A percentile compares a stretch with the other conserved stretches of the same genome.
Evolutionary conservation across 1,140 invertebrate species (phyloP).

Genomic region (Limonius californicus): DNA sequence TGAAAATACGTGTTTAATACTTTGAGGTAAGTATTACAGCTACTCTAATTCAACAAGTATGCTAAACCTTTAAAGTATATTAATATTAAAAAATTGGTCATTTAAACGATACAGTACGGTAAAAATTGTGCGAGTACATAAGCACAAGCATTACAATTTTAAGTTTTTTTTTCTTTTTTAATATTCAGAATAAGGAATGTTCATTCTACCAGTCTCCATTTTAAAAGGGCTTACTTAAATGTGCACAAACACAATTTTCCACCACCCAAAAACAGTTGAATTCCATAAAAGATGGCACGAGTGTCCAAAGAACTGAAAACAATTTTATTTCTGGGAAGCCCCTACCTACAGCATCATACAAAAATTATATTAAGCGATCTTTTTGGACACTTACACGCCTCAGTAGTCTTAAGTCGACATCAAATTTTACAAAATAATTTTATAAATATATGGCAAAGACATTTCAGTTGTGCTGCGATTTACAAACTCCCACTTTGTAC

Average conservation of each 20-base stretch:
- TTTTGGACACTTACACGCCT: too few species aligned
- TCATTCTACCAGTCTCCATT: conserved; percentile 4
- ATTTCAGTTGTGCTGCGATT: neutral
- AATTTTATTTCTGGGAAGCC: too few species aligned
- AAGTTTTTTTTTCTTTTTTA: neutral
- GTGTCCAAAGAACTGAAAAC: too few species aligned
- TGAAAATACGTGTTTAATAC: conserved; percentile 1
- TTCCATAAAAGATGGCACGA: too few species aligned
- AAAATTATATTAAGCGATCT: too few species aligned
- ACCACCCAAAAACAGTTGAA: too few species aligned
- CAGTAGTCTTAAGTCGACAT: too few species aligned
- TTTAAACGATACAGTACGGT: neutral
- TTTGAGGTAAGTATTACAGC: neutral
- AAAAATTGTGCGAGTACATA: conserved; percentile 4
- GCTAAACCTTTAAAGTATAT: neutral
- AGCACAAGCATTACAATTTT: neutral
- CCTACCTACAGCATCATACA: too few species aligned
- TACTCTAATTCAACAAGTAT: neutral
- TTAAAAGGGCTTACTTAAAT: too few species aligned
- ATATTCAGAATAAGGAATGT: neutral
- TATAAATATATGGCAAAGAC: conserved; percentile 9
- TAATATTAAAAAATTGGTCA: neutral
- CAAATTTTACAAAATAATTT: too few species aligned
- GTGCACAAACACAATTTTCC: too few species aligned
- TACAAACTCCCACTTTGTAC: neutral